Evolutionary conservation across 2,113 vertebrate genomes (phyloP).

Genomic region (Tachysurus vachellii): DNA sequence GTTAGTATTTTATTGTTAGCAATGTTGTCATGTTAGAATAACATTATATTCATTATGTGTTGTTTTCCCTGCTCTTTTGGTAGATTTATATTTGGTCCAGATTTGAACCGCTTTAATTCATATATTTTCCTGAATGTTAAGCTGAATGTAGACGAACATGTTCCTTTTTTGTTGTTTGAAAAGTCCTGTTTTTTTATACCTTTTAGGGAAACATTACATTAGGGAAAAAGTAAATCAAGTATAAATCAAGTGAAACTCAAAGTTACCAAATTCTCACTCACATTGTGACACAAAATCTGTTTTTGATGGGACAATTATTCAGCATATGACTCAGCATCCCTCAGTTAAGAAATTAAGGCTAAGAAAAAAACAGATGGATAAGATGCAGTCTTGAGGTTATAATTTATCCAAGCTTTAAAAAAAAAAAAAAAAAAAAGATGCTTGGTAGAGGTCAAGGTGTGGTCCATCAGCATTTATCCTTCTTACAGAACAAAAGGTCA

Average conservation of each 20-base stretch:
- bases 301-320: background rate
- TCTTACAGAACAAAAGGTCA: conserved; percentile 45
- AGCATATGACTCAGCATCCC: background rate
- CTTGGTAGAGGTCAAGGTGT: conserved; percentile 44
- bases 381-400: background rate
- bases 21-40: background rate
- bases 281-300: background rate
- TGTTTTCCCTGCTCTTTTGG: background rate
- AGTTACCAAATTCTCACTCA: background rate
- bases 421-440: background rate
- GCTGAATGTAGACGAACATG: background rate
- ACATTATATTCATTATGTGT: background rate
- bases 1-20: background rate
- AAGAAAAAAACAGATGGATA: conserved; percentile 16
- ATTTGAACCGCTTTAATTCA: too few species aligned
- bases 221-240: background rate
- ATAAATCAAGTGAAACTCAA: background rate
- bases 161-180: background rate
- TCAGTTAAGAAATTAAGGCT: background rate
- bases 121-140: background rate
- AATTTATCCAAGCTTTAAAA: background rate
- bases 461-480: conserved; percentile 23
- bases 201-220: too few species aligned
- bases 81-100: background rate
- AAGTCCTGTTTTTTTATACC: background rate